Base-by-base conservation (phyloP, 2,113 vertebrate genomes). In the Hoplias malabaricus region DNA sequence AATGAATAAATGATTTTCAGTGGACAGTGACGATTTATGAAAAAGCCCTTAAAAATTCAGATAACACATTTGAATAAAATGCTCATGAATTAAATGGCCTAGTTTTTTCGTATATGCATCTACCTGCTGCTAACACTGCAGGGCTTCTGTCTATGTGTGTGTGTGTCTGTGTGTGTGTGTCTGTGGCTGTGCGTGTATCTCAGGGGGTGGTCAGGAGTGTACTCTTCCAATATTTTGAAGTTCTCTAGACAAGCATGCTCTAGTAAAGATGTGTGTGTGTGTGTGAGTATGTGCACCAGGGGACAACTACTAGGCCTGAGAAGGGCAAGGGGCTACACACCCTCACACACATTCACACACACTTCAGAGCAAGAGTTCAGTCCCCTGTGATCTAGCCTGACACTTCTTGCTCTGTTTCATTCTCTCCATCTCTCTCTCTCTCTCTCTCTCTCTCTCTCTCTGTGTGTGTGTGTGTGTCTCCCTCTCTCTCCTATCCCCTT, bases 331-430 rank as follows among this genome's bases (percentile, higher is more conserved):
- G 19, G 43, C 29, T 82, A 27, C 31, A 43, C 36, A 63, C 25
- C 50, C 13, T 54, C 31, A 68, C 48, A 53, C 14, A 50, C 66
- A 34, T 43, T 65, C 34, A 40, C 56, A 66, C 63, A 73, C 63
- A 29, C 4, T 75, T 80, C 70, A 48, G 36, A 62, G 66, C 50
- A 77, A 40, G 38, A 16, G 42, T 63, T 40, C 65, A 79, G 83
- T 79, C 77, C 80, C 79, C 72, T 87, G 81, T 87, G 86, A 90
- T 89, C 80, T 84, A 81, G 83, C 79, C 87, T 62, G 67, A 73
- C 80, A 81, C 78, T 69, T n/a, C n/a, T n/a, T n/a, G n/a, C n/a
- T n/a, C n/a, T n/a, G n/a, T n/a, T n/a, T n/a, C n/a, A n/a, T n/a
- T n/a, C n/a, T n/a, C n/a, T n/a, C n/a, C n/a, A n/a, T n/a, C 31